phyloP scores from a whole-genome alignment of 37 sponge, comb jelly and placozoan species.

The Chondrilla cf. caribensis region DNA sequence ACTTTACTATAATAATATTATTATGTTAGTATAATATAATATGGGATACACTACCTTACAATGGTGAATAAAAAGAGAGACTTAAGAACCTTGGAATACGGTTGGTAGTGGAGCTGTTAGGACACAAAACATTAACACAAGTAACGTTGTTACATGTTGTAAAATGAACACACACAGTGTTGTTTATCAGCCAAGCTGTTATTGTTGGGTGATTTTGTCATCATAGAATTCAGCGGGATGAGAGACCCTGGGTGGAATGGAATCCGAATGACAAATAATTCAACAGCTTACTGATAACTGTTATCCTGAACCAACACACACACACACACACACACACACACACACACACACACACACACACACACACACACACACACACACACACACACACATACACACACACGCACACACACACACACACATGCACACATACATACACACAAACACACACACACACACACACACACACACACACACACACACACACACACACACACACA shows the following conservation, averaged over 20 bases:
- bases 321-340: constrained; percentile 47
- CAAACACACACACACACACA: constrained; percentile 52
- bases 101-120: constrained; percentile 22
- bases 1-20: no score
- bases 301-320: constrained; percentile 26
- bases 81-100: no score
- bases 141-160: no score
- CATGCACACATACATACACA: constrained; percentile 39
- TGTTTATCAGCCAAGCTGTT: no score
- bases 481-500: constrained; percentile 42
- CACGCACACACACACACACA: constrained; percentile 35
- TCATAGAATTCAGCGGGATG: constrained; percentile 66
- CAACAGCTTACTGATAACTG: not conserved
- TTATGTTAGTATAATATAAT: no score
- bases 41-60: no score
- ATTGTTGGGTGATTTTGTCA: no score
- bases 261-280: not conserved
- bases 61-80: no score
- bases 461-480: constrained; percentile 45
- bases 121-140: no score
- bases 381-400: constrained; percentile 25
- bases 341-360: constrained; percentile 52
- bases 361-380: constrained; percentile 44
- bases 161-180: no score
- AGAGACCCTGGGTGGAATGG: constrained; percentile 34